Evolutionary conservation across 1,140 invertebrate species (phyloP).

Genomic region (Drosophila paulistorum): DNA sequence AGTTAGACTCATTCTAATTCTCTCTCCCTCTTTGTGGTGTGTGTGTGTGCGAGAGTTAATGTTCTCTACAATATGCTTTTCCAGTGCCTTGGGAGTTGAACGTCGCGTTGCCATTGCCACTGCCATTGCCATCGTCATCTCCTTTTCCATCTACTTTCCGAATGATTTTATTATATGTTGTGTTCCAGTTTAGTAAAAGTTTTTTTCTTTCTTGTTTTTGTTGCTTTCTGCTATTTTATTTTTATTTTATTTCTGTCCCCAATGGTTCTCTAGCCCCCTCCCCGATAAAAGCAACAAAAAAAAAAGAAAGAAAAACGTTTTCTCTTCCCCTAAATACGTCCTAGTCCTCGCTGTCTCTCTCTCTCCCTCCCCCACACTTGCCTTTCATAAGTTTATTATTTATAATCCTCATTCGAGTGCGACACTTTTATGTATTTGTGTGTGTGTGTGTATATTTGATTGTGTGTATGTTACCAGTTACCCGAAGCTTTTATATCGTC

Average conservation of each 20-base stretch:
- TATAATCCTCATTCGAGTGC: constrained; percentile 24
- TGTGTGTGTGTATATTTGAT: constrained; percentile 14
- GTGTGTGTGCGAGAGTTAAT: neutral
- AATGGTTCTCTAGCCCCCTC: neutral
- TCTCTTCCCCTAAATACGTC: neutral
- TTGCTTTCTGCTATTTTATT: constrained; percentile 22
- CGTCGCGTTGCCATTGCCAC: neutral
- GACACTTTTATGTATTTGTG: constrained; percentile 24
- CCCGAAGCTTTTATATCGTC: constrained; percentile 18
- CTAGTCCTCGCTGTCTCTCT: neutral
- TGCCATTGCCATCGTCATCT: neutral
- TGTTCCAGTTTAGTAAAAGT: constrained; percentile 15
- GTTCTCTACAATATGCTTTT: constrained; percentile 11
- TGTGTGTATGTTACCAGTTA: constrained; percentile 20
- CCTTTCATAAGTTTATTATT: constrained; percentile 28
- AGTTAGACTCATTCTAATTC: neutral
- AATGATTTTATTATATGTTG: constrained; percentile 14
- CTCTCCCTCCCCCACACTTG: neutral
- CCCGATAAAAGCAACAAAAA: neutral
- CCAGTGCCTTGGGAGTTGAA: constrained; percentile 4
- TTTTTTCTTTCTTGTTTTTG: constrained; percentile 1
- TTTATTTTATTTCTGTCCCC: constrained; percentile 11
- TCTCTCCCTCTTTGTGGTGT: neutral
- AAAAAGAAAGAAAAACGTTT: too few relatives aligned
- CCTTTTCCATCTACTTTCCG: constrained; percentile 4